These are phyloP conservation scores for Oikopleura dioica DNA, from an alignment of 23 tunicate species.

Conservation along the genomic window DNA sequence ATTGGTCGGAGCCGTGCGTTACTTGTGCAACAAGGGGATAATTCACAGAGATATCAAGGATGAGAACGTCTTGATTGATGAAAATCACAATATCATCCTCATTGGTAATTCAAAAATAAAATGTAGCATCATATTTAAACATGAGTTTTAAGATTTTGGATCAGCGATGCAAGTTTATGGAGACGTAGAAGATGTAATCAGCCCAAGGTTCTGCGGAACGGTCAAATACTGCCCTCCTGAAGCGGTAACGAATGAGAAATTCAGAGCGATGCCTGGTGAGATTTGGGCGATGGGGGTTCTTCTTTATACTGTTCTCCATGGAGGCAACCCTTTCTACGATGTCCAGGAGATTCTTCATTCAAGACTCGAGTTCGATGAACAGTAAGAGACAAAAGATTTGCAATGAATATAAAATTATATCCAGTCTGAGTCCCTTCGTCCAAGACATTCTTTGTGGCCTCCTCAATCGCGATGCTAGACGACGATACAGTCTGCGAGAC, in stretches of 20 bases:
- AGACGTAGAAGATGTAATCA: neutral
- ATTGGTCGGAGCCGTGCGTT: neutral
- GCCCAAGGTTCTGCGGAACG: slow-evolving; percentile 4
- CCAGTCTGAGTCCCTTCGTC: neutral
- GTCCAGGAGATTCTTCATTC: neutral
- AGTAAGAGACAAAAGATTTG: too few relatives aligned
- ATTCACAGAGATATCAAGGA: slow-evolving; percentile 9
- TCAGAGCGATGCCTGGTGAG: neutral
- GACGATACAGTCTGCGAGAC: neutral
- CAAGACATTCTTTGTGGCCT: neutral
- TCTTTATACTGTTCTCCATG: neutral
- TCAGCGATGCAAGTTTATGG: slow-evolving; percentile 11
- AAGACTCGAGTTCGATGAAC: neutral
- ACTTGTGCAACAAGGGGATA: neutral
- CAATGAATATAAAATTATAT: neutral
- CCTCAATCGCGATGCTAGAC: neutral
- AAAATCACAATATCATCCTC: neutral
- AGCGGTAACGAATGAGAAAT: neutral
- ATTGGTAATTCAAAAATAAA: neutral
- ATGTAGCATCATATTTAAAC: neutral
- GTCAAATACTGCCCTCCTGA: slow-evolving; percentile 8
- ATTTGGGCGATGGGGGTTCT: slow-evolving; percentile 11
- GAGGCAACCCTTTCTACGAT: neutral
- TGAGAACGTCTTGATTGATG: neutral
- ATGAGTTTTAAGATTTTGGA: neutral